Evolutionary conservation across 2,113 vertebrate species (phyloP).

Genomic region (Camelus bactrianus): DNA sequence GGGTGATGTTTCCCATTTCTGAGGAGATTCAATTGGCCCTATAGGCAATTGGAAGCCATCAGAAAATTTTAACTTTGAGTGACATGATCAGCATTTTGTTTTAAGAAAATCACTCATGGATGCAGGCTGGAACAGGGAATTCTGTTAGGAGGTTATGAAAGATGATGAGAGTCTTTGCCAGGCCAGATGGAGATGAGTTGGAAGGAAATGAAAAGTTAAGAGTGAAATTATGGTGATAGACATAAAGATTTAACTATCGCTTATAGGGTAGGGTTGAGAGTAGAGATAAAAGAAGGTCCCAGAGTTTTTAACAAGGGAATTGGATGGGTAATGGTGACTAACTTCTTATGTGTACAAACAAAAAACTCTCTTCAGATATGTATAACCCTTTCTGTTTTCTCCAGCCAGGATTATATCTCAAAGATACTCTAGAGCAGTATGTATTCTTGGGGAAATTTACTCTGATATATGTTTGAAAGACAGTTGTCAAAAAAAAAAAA

Average conservation of each 20-base stretch:
- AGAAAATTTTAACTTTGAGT: neutral
- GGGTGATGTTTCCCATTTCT: neutral
- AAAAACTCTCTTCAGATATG: neutral
- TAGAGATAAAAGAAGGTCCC: neutral
- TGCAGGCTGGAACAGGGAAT: neutral
- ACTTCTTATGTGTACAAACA: neutral
- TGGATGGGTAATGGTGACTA: neutral
- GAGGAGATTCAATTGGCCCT: neutral
- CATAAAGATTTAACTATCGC: neutral
- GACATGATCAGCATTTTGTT: constrained; percentile 25
- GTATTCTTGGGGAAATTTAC: constrained; percentile 12
- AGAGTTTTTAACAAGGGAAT: neutral
- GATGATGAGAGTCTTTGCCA: neutral
- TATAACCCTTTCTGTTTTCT: neutral
- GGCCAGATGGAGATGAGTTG: neutral
- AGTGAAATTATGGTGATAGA: neutral
- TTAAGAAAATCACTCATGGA: neutral
- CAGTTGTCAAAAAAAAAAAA: constrained; percentile 3
- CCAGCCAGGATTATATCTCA: neutral
- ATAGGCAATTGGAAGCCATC: neutral
- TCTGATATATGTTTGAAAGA: constrained; percentile 7
- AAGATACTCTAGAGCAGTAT: neutral
- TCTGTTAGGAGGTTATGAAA: constrained; percentile 5
- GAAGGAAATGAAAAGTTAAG: neutral
- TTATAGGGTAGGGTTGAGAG: neutral